Evolutionary conservation across 2,888 invertebrate species (phyloP).

Genomic region (Melipona bicolor): DNA sequence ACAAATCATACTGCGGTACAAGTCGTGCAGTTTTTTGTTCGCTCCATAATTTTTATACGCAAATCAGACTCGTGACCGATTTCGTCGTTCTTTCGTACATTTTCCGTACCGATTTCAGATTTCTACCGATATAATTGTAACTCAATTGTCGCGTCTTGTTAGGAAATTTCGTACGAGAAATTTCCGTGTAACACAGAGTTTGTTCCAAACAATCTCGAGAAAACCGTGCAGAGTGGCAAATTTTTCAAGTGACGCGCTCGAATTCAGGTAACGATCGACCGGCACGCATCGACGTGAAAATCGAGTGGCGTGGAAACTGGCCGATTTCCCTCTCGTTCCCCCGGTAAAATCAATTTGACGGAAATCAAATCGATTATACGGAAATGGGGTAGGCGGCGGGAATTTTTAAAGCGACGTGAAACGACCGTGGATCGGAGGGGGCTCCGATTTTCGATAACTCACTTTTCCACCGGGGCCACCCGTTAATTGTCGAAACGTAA

Average conservation of each 20-base stretch:
- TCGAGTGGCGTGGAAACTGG: constrained; percentile 5
- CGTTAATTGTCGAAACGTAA: constrained; percentile 60
- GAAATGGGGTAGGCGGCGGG: not conserved
- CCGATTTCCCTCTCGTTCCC: not conserved
- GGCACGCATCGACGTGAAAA: constrained; percentile 7
- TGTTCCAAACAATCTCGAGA: too few species aligned
- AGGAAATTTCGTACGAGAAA: too few species aligned
- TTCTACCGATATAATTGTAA: too few species aligned
- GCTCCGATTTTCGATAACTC: constrained; percentile 54
- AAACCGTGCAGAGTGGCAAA: not conserved
- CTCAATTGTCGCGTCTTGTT: too few species aligned
- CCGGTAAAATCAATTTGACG: constrained; percentile 27
- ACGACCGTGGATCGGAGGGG: not conserved
- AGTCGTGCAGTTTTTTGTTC: too few species aligned
- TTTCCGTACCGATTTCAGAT: too few species aligned
- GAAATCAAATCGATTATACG: constrained; percentile 26
- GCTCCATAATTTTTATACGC: too few species aligned
- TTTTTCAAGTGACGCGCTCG: not conserved
- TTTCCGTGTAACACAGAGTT: too few species aligned
- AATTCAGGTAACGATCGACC: not conserved
- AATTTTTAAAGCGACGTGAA: constrained; percentile 43
- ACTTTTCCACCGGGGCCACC: constrained; percentile 37
- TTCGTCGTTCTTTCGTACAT: too few species aligned
- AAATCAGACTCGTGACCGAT: too few species aligned
- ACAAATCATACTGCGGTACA: too few species aligned